Conservation (phyloP, 2,113 vertebrate genomes). For the Mobula birostris region DNA sequence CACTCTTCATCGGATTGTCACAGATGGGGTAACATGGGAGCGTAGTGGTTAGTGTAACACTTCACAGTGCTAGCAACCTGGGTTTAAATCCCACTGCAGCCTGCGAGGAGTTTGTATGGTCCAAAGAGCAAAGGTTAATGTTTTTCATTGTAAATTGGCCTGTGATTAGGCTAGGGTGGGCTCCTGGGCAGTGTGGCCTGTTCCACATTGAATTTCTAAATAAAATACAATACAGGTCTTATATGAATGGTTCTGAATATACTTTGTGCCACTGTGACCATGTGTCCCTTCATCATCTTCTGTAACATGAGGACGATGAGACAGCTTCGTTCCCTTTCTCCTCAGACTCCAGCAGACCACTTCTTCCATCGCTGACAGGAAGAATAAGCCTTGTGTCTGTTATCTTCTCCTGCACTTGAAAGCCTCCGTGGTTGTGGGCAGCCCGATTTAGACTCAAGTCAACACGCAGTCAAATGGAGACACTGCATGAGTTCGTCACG, state of each 20-base stretch:
- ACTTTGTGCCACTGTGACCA: neutral
- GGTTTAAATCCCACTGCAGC: too few relatives aligned
- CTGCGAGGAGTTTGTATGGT: too few relatives aligned
- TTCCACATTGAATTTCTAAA: too few relatives aligned
- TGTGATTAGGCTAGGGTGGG: too few relatives aligned
- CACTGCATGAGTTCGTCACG: neutral
- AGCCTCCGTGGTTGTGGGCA: neutral
- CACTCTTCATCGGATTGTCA: neutral
- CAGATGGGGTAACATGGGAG: neutral
- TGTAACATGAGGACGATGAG: neutral
- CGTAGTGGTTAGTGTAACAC: too few relatives aligned
- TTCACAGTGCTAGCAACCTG: too few relatives aligned
- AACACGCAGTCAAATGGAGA: neutral
- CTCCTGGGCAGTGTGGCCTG: too few relatives aligned
- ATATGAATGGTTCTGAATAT: neutral
- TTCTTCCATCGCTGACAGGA: neutral
- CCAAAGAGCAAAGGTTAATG: too few relatives aligned
- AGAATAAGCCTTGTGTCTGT: neutral
- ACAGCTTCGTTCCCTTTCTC: neutral
- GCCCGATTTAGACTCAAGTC: neutral
- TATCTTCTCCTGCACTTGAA: neutral
- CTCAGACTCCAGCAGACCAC: neutral
- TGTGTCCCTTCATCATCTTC: neutral
- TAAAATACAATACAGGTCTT: neutral
- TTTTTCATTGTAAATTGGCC: too few relatives aligned